Percentiles rank a stretch among this genome's conserved stretches.
These are phyloP conservation scores for Synergus umbraculus DNA, from an alignment of 2,888 invertebrate genomes.

Conservation along the genomic window DNA sequence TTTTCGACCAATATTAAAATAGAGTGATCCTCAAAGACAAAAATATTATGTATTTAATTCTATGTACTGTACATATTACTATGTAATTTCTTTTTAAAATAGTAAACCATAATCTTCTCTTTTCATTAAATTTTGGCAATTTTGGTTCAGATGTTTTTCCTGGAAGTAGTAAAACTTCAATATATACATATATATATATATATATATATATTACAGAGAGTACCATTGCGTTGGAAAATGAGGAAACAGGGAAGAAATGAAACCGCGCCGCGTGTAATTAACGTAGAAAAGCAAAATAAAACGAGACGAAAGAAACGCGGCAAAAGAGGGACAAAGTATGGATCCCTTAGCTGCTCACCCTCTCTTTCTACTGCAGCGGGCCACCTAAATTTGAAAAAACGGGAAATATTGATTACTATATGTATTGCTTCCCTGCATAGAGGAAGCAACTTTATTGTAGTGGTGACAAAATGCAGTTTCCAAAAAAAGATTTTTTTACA, in stretches of 20 bases:
- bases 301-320: constrained; percentile 8
- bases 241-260: constrained; percentile 24
- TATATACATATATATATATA: constrained; percentile 26
- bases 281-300: constrained; percentile 12
- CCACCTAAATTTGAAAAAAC: neutral
- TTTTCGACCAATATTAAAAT: constrained; percentile 1
- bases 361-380: neutral
- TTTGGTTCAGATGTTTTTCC: neutral
- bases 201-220: constrained; percentile 16
- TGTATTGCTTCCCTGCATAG: no score
- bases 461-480: no score
- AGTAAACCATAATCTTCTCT: neutral
- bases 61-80: no score
- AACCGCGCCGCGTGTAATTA: constrained; percentile 13
- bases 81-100: neutral
- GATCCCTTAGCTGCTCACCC: neutral
- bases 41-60: constrained; percentile 13
- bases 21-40: neutral
- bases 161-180: neutral
- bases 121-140: no score
- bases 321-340: neutral
- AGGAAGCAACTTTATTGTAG: no score
- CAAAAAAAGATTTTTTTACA: no score
- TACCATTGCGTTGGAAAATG: constrained; percentile 18
- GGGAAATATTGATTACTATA: neutral